A percentile compares a stretch with the other conserved stretches of the same genome.
These are phyloP conservation scores for Fulmarus glacialis DNA, from an alignment of 2,113 vertebrate species.

Conservation along the genomic window DNA sequence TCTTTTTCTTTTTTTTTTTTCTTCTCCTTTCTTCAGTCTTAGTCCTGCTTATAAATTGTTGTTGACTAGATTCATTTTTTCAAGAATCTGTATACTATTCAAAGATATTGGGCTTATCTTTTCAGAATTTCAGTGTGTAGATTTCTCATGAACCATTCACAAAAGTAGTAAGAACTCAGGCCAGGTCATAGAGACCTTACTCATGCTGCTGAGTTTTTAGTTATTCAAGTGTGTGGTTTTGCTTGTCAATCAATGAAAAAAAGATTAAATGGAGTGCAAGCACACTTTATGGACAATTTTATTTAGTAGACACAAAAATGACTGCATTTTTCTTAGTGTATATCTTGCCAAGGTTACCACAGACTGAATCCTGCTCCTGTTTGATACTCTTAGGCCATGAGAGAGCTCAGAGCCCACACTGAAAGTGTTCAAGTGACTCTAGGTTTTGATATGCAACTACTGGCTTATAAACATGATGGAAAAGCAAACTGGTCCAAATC, in stretches of 20 bases:
- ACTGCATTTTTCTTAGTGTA: background rate
- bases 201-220: background rate
- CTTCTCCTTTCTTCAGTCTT: background rate
- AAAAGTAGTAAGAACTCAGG: background rate
- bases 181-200: background rate
- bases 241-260: background rate
- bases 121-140: background rate
- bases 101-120: background rate
- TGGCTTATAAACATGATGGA: background rate
- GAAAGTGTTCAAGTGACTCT: background rate
- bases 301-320: background rate
- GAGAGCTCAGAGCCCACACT: background rate
- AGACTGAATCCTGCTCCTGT: background rate
- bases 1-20: too few relatives aligned
- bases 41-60: background rate
- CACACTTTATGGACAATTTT: background rate
- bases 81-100: background rate
- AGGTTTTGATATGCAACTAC: background rate
- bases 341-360: background rate
- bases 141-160: background rate
- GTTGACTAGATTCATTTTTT: background rate
- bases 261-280: background rate
- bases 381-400: background rate
- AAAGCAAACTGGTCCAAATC: background rate
- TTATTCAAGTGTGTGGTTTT: background rate